Base-by-base conservation (phyloP, 2,797 vertebrate species). In the Sparidentex hasta region DNA sequence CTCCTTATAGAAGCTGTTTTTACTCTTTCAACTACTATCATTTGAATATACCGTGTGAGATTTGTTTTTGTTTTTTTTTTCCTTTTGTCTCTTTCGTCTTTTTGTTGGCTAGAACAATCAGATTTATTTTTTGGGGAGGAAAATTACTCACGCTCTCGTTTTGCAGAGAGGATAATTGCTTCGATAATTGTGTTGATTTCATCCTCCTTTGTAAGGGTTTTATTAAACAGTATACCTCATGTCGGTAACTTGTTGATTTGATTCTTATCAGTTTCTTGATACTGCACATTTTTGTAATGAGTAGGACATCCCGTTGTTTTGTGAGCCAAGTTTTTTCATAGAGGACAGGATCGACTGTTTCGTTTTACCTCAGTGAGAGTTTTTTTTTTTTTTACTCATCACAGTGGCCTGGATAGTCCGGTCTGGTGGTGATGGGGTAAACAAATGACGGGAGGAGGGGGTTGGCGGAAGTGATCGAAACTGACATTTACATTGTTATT, bases 161-260 rank as follows among this genome's bases (percentile, higher is more conserved):
- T 82, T 55, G n/a, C 23, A 73, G 78, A 81, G 65, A 79, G 73
- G 58, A 80, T 71, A 61, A 84, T 84, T 75, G 71, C 66, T 72
- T 81, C 41, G 14, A 82, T 86, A 21, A 78, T 86, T 82, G 46
- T 70, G 74, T 76, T 88, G 57, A 82, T 82, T 70, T 77, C 62
- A 80, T 78, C 43, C 58, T 82, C 56, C 71, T 87, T 83, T 86
- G 52, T 82, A 81, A 85, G 65, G 71, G 65, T 75, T 83, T 80
- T 83, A 74, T 83, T 74, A 67, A 92, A 87, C 75, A 86, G 74
- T 79, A 90, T 90, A 93, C 90, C 92, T 94, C 90, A 93, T 92
- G 78, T 80, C 84, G 80, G 83, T 87, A 86, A 84, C 69, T 80
- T 80, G 58, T 90, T 87, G 55, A 87, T 93, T 92, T 86, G 59